phyloP scores from a whole-genome alignment of 2,888 invertebrate species.

The Nymphalis c-album region DNA sequence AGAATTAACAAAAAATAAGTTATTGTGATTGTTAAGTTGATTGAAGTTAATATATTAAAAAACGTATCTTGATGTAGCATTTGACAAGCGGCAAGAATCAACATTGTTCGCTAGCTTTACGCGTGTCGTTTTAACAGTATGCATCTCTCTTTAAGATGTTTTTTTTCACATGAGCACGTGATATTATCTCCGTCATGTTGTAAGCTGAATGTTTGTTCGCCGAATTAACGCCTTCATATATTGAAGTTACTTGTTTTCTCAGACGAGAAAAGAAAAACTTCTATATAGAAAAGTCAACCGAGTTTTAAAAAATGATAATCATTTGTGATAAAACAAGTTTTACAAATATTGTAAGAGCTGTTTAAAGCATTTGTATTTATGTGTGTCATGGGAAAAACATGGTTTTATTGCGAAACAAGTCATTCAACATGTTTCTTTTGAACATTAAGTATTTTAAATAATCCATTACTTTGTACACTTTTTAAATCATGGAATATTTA shows the following conservation, averaged over 20 bases:
- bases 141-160: conserved; percentile 1
- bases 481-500: neutral
- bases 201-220: neutral
- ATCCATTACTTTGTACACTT: too few species aligned
- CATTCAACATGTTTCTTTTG: too few species aligned
- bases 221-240: neutral
- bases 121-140: conserved; percentile 5
- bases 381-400: too few species aligned
- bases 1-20: too few species aligned
- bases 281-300: neutral
- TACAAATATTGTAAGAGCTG: neutral
- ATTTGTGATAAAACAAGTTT: neutral
- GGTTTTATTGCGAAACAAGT: too few species aligned
- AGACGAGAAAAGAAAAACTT: conserved; percentile 37
- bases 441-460: too few species aligned
- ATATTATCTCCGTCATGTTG: conserved; percentile 1
- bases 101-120: too few species aligned
- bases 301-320: too few species aligned
- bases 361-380: neutral
- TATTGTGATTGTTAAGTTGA: too few species aligned
- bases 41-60: too few species aligned
- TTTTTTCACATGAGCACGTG: neutral
- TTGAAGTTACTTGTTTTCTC: conserved; percentile 37
- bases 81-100: too few species aligned
- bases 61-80: too few species aligned